phyloP scores from a whole-genome alignment of 2,888 invertebrate species.

The Tryphoninae sp. region DNA sequence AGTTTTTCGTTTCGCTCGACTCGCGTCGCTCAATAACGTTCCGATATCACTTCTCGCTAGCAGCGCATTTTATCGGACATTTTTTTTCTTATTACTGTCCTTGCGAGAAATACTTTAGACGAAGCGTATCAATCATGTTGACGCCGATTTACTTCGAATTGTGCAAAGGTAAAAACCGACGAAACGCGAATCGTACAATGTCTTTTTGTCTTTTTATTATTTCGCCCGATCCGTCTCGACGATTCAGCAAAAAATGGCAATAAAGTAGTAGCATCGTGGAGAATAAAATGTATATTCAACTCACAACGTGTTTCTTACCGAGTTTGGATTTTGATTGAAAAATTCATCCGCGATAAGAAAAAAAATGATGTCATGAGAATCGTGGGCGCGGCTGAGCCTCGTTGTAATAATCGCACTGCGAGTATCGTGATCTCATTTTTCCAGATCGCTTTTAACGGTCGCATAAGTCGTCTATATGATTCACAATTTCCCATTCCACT shows the following conservation, averaged over 20 bases:
- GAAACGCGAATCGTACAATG: neutral
- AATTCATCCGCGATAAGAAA: slow-evolving; percentile 9
- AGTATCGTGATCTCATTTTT: slow-evolving; percentile 1
- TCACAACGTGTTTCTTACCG: no score
- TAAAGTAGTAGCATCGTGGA: no score
- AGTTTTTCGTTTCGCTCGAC: slow-evolving; percentile 38
- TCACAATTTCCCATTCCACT: slow-evolving; percentile 52
- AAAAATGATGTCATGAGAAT: slow-evolving; percentile 20
- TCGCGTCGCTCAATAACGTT: slow-evolving; percentile 8
- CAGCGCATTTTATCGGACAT: slow-evolving; percentile 36
- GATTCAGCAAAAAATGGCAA: no score
- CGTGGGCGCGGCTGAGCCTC: slow-evolving; percentile 21
- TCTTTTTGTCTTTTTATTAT: neutral
- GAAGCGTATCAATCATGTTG: neutral
- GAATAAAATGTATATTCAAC: no score
- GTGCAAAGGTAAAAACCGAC: neutral
- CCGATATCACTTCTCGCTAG: slow-evolving; percentile 33
- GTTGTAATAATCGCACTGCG: slow-evolving; percentile 11
- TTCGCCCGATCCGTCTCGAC: neutral
- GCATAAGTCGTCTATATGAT: slow-evolving; percentile 36
- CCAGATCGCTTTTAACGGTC: slow-evolving; percentile 24
- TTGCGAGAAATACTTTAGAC: neutral
- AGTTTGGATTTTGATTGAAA: slow-evolving; percentile 1
- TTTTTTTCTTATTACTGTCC: neutral
- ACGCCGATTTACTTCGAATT: slow-evolving; percentile 18